Evolutionary conservation across 2,888 invertebrate species (phyloP), one percentile per base, ranked within the genome.

Genomic region (Drosophila borealis): DNA sequence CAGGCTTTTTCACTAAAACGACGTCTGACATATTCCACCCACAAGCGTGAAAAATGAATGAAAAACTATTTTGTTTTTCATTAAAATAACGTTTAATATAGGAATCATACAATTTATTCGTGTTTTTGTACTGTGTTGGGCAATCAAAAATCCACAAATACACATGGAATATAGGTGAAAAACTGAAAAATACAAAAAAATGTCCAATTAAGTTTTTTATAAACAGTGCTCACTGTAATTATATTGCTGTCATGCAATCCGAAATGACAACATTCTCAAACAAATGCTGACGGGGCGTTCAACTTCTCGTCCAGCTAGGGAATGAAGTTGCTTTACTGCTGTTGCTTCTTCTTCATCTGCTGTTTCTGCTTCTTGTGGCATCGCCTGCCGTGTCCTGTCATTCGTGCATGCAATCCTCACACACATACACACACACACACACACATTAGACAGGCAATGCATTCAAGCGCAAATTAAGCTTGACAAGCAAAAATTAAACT

Each of bases 401-500:
- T 68, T 81, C 81, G 81, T 77, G 79, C 79, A 81, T 80, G 79
- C 81, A 81, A 78, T 70, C 46, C 62, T 42, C 54, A 54, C 46
- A 63, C 73, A 66, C 60, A 68, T 50, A 60, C 62, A 33, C 63
- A 51, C 44, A 42, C 48, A 29, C 53, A 34, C 34, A 53, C 60
- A 53, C 42, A 48, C 48, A 14, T 50, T 11, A 48, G 39, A 57
- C 61, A 63, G 49, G 60, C 69, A 70, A 70, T 87, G 88, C 85
- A 86, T 78, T 86, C 74, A 88, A 88, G 88, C 86, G 88, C 88
- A 88, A 86, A 86, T 86, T 83, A 88, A 86, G 85, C 85, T 86
- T 86, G 88, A 88, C 86, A 88, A 88, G 85, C 85, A 86, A 86
- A 85, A 85, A 88, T 85, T 85, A 88, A 88, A 85, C 81, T 84